phyloP scores from a whole-genome alignment of 2,888 invertebrate species.

The Meteorus cinctellus region DNA sequence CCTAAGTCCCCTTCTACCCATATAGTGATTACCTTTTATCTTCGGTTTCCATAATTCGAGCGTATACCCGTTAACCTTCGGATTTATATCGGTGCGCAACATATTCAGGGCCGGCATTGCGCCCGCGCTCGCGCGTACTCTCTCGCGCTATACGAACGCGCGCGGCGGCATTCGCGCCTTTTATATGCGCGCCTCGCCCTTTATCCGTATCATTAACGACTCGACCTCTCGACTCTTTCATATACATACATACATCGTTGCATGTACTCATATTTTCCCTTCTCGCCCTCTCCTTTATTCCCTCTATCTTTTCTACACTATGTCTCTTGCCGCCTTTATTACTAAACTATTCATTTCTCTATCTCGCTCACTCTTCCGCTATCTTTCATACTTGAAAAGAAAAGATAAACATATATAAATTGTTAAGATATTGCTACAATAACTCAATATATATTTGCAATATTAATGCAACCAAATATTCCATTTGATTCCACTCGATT shows the following conservation, averaged over 20 bases:
- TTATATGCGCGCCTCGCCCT: conserved; percentile 46
- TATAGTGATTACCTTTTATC: conserved; percentile 51
- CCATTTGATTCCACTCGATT: background rate
- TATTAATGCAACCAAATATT: background rate
- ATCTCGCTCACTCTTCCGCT: no score
- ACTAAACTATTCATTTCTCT: background rate
- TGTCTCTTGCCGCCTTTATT: conserved; percentile 38
- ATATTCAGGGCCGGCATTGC: conserved; percentile 52
- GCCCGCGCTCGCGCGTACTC: conserved; percentile 37
- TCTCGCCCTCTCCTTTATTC: conserved; percentile 10
- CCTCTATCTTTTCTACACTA: conserved; percentile 32
- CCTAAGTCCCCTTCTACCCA: conserved; percentile 37
- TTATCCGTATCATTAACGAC: conserved; percentile 52
- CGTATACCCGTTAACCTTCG: conserved; percentile 55
- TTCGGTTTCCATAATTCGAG: conserved; percentile 52
- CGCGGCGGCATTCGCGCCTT: conserved; percentile 44
- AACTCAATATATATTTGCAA: background rate
- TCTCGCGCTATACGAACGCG: background rate
- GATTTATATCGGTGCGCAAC: conserved; percentile 50
- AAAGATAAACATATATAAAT: background rate
- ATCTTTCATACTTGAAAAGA: background rate
- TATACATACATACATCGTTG: conserved; percentile 28
- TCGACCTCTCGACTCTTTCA: conserved; percentile 48
- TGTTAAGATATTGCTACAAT: background rate
- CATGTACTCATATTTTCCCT: conserved; percentile 31